Evolutionary conservation across 2,888 invertebrate genomes (phyloP).

Genomic region (Oligia fasciuncula): DNA sequence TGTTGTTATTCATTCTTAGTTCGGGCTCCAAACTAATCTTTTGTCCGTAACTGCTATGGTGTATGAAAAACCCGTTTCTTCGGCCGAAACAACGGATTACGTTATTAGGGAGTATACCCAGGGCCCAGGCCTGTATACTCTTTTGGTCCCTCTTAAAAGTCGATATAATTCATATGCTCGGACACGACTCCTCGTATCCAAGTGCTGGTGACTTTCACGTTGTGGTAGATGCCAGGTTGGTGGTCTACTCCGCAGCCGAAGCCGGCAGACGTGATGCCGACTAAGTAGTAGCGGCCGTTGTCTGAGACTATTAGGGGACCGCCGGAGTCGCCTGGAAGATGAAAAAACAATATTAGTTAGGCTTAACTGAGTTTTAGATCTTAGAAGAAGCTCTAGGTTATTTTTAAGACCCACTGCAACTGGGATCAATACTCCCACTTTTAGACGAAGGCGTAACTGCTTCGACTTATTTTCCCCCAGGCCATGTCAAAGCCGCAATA

Average conservation of each 20-base stretch:
- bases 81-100: too few species aligned
- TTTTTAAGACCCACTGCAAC: too few species aligned
- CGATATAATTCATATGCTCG: slow-evolving; percentile 75
- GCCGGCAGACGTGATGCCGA: slow-evolving; percentile 95
- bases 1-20: too few species aligned
- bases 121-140: background rate
- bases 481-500: too few species aligned
- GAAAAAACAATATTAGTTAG: background rate
- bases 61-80: too few species aligned
- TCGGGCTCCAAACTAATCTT: too few species aligned
- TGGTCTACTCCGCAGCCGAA: slow-evolving; percentile 96
- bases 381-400: too few species aligned
- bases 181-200: slow-evolving; percentile 92
- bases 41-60: too few species aligned
- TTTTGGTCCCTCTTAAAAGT: slow-evolving; percentile 50
- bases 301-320: slow-evolving; percentile 94
- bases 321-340: slow-evolving; percentile 93
- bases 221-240: slow-evolving; percentile 96
- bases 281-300: slow-evolving; percentile 93
- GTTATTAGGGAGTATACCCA: too few species aligned
- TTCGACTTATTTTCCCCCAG: too few species aligned
- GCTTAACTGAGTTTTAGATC: background rate
- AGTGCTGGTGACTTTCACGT: slow-evolving; percentile 92
- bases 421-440: too few species aligned
- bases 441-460: too few species aligned